These are phyloP conservation scores for Thomomys bottae DNA, from an alignment of 2,113 vertebrate genomes.

Conservation along the genomic window DNA sequence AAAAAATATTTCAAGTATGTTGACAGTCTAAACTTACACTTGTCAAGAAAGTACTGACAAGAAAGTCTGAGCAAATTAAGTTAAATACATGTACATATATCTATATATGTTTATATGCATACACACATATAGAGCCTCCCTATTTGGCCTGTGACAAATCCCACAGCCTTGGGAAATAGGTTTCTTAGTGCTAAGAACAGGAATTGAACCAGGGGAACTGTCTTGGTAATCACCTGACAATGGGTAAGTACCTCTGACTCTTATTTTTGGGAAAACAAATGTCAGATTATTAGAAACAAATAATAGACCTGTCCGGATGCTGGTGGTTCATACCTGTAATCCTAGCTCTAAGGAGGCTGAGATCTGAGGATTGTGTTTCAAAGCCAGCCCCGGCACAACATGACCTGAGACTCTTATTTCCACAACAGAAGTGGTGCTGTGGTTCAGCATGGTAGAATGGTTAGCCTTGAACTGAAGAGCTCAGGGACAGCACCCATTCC, in stretches of 20 bases:
- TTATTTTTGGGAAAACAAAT: conserved; percentile 81
- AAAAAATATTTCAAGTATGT: neutral
- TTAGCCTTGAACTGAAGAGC: too few relatives aligned
- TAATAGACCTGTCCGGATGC: conserved; percentile 71
- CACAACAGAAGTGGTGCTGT: too few relatives aligned
- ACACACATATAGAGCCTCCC: neutral
- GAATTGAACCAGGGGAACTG: conserved; percentile 66
- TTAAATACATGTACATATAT: neutral
- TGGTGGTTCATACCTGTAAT: too few relatives aligned
- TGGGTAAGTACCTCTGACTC: conserved; percentile 51
- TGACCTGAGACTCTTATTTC: too few relatives aligned
- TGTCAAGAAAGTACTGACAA: neutral
- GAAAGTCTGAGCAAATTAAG: neutral
- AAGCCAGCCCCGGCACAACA: too few relatives aligned
- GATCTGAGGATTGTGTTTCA: too few relatives aligned
- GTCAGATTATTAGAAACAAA: conserved; percentile 74
- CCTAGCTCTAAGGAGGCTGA: too few relatives aligned
- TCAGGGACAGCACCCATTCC: too few relatives aligned
- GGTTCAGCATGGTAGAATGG: too few relatives aligned
- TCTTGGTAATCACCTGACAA: conserved; percentile 68
- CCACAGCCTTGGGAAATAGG: conserved; percentile 70
- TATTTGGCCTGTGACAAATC: conserved; percentile 56
- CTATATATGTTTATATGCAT: accelerated
- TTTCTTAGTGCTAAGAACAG: conserved; percentile 42
- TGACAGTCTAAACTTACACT: neutral